A percentile compares a stretch with the other conserved stretches of the same genome.
These are phyloP conservation scores for Poeciliopsis turrubarensis DNA, from an alignment of 2,113 vertebrate genomes.

Conservation along the genomic window DNA sequence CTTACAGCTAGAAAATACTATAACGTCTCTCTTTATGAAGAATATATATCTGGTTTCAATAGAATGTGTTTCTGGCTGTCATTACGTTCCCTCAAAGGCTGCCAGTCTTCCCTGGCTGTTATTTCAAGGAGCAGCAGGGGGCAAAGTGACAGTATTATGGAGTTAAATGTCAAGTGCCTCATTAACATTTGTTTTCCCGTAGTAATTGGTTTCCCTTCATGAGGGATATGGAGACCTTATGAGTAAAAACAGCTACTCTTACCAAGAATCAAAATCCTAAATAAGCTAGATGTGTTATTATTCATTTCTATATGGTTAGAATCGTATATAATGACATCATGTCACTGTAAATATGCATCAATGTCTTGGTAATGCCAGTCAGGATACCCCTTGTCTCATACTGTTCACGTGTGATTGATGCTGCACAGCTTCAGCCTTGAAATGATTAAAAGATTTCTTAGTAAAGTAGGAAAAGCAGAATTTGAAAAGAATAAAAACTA, in stretches of 20 bases:
- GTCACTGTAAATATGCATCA: background rate
- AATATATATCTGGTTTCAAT: background rate
- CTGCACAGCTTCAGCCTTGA: background rate
- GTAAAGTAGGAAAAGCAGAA: background rate
- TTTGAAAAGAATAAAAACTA: background rate
- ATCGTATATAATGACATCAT: background rate
- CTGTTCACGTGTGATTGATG: constrained; percentile 16
- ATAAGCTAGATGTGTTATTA: constrained; percentile 7
- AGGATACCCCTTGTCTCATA: constrained; percentile 3
- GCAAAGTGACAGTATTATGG: constrained; percentile 58
- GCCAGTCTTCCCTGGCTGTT: constrained; percentile 38
- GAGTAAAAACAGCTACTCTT: constrained; percentile 17
- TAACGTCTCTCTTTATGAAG: background rate
- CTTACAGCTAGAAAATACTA: background rate
- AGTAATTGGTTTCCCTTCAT: constrained; percentile 51
- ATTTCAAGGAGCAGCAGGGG: constrained; percentile 65
- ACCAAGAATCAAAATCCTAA: background rate
- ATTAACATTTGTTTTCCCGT: constrained; percentile 76
- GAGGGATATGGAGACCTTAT: constrained; percentile 9
- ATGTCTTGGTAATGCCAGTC: background rate
- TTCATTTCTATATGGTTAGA: background rate
- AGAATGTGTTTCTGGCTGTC: constrained; percentile 5
- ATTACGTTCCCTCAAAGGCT: constrained; percentile 10
- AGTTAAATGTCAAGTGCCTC: constrained; percentile 80
- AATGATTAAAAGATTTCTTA: background rate